These are phyloP conservation scores for Coranthus polyacanthus DNA, from an alignment of 2,797 vertebrate species.

Conservation along the genomic window DNA sequence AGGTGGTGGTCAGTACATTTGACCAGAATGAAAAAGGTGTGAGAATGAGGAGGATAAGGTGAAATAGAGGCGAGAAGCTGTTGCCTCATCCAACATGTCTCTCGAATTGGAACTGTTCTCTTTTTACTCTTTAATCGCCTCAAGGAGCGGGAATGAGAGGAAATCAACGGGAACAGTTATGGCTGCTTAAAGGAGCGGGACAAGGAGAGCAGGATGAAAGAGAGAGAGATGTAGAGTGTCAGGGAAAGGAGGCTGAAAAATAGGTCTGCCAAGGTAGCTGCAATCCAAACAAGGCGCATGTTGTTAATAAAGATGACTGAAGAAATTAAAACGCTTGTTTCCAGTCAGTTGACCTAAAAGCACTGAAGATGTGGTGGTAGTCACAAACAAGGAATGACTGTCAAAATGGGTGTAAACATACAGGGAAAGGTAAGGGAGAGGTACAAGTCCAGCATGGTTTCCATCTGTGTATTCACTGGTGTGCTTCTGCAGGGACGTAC, in stretches of 20 bases:
- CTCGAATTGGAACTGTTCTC: slow-evolving; percentile 49
- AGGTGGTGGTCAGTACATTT: slow-evolving; percentile 52
- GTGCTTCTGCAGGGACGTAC: slow-evolving; percentile 20
- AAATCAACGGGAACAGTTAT: slow-evolving; percentile 60
- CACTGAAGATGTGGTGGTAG: not conserved
- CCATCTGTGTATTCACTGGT: too few relatives aligned
- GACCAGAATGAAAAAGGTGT: slow-evolving; percentile 13
- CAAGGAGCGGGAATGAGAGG: slow-evolving; percentile 32
- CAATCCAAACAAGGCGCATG: slow-evolving; percentile 51
- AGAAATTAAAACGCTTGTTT: slow-evolving; percentile 19
- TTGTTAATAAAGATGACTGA: slow-evolving; percentile 11
- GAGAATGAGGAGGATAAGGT: slow-evolving; percentile 4
- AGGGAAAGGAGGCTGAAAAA: slow-evolving; percentile 29
- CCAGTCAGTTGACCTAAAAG: slow-evolving; percentile 10
- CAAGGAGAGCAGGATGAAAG: slow-evolving; percentile 60
- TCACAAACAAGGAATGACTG: not conserved
- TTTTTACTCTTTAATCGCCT: slow-evolving; percentile 34
- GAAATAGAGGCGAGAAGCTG: slow-evolving; percentile 21
- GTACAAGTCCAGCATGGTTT: slow-evolving; percentile 15
- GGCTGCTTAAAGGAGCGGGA: slow-evolving; percentile 73
- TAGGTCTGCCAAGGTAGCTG: slow-evolving; percentile 31
- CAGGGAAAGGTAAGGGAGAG: slow-evolving; percentile 1
- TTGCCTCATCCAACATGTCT: slow-evolving; percentile 35
- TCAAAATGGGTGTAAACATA: slow-evolving; percentile 1
- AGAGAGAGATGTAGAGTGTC: slow-evolving; percentile 27